phyloP scores from a whole-genome alignment of 2,797 vertebrate genomes.

The Phalloptychus januarius region DNA sequence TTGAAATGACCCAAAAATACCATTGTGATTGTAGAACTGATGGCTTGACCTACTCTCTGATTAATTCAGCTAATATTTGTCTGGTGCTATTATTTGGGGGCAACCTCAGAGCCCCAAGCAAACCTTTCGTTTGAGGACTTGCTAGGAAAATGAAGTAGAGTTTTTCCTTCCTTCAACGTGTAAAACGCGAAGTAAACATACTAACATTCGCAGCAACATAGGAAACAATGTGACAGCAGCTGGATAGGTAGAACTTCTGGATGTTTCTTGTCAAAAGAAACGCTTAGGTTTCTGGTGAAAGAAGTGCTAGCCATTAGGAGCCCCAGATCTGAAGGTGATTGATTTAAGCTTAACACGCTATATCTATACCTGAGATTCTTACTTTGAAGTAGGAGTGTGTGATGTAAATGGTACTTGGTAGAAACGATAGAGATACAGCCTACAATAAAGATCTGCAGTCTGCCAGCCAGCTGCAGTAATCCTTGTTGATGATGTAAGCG shows the following conservation, averaged over 20 bases:
- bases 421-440: no score
- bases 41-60: neutral
- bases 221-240: neutral
- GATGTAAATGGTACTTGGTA: no score
- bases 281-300: neutral
- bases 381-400: neutral
- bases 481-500: no score
- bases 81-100: neutral
- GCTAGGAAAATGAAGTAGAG: no score
- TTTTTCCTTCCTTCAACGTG: no score
- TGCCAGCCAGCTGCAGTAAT: no score
- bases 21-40: neutral
- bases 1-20: neutral
- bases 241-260: neutral
- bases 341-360: neutral
- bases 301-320: neutral
- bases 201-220: neutral
- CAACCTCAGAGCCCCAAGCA: neutral
- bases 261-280: neutral
- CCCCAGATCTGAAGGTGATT: neutral
- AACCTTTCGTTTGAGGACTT: no score
- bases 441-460: no score
- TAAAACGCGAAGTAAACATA: neutral
- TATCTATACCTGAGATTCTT: neutral
- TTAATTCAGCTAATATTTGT: neutral